Conservation (phyloP, 2,113 vertebrate species). For the Furnarius figulus region DNA sequence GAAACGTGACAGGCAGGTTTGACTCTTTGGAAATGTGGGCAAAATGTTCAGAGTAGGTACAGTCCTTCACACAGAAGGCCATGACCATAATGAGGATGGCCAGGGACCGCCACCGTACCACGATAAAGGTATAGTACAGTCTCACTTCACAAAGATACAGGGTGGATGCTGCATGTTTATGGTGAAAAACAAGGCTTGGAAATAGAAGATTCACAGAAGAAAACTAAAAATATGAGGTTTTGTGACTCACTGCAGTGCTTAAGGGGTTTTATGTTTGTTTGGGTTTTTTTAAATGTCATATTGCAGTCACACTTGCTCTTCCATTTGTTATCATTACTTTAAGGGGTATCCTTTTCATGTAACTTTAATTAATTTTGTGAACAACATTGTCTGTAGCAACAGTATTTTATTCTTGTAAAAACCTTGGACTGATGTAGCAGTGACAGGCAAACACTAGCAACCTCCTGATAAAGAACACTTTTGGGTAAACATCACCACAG, state of each 20-base stretch:
- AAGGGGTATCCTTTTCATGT: background rate
- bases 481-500: background rate
- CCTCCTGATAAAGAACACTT: background rate
- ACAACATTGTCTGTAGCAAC: background rate
- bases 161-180: background rate
- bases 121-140: background rate
- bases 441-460: background rate
- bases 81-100: background rate
- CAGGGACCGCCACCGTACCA: background rate
- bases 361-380: background rate
- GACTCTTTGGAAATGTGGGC: rapidly evolving
- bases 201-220: background rate
- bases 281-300: background rate
- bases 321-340: background rate
- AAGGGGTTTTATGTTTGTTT: background rate
- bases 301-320: background rate
- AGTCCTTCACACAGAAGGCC: background rate
- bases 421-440: background rate
- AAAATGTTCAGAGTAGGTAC: background rate
- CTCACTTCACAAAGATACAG: background rate
- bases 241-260: background rate
- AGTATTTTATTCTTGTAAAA: background rate
- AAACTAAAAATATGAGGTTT: background rate
- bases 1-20: rapidly evolving
- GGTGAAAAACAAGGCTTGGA: background rate